These are phyloP conservation scores for Cheirogaleus major DNA, from an alignment of 2,797 vertebrate species.

Conservation along the genomic window DNA sequence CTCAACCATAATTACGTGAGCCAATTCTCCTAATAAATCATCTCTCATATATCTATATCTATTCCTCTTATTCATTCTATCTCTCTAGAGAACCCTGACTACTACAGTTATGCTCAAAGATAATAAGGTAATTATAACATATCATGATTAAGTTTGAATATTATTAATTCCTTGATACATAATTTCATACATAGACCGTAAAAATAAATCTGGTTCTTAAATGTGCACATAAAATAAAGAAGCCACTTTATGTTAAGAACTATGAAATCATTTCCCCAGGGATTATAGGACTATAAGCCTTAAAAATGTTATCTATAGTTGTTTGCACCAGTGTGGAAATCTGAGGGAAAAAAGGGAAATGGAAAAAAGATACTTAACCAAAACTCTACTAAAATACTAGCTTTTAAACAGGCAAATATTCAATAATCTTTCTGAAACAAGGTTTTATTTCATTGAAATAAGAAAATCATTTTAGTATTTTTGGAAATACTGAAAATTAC, in stretches of 20 bases:
- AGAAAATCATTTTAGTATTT: not conserved
- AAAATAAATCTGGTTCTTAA: not conserved
- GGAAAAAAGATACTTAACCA: not conserved
- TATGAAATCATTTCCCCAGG: not conserved
- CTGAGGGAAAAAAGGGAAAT: not conserved
- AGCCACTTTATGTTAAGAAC: not conserved
- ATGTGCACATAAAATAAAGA: not conserved
- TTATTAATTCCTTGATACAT: not conserved
- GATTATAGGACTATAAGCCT: not conserved
- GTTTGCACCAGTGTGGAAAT: not conserved
- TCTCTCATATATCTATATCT: not conserved
- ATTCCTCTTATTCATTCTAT: not conserved
- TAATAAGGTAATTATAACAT: not conserved
- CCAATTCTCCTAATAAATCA: not conserved
- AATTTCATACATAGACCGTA: not conserved
- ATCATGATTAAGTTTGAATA: not conserved
- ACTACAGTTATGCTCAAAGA: not conserved
- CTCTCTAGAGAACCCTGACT: not conserved
- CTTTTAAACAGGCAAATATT: not conserved
- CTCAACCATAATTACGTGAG: not conserved
- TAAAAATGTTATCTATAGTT: not conserved
- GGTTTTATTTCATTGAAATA: not conserved
- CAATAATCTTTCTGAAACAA: not conserved
- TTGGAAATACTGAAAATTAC: not conserved
- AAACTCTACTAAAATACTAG: not conserved